Percentiles rank a stretch among this genome's conserved stretches.
Evolutionary conservation across 2,888 invertebrate species (phyloP).

Genomic region (Labia minor): DNA sequence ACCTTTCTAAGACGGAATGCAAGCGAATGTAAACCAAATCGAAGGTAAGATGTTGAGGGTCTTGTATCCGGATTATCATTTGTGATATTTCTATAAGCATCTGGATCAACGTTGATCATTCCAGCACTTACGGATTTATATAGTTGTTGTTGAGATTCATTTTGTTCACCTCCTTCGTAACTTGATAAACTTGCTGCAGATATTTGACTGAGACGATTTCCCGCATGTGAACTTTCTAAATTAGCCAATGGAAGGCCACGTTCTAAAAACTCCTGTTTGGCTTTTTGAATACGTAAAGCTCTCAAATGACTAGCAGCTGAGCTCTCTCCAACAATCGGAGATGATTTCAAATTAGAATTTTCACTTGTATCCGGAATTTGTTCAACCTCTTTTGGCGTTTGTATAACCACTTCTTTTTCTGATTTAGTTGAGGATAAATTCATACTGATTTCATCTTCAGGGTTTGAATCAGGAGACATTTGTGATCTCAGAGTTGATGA

Average conservation of each 20-base stretch:
- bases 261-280: slow-evolving; percentile 60
- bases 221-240: slow-evolving; percentile 25
- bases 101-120: slow-evolving; percentile 59
- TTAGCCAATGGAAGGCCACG: slow-evolving; percentile 32
- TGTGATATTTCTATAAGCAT: slow-evolving; percentile 47
- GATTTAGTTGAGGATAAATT: not conserved
- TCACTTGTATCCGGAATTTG: not conserved
- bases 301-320: slow-evolving; percentile 30
- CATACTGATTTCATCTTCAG: not conserved
- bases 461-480: slow-evolving; percentile 34
- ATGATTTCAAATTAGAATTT: not conserved
- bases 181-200: slow-evolving; percentile 53
- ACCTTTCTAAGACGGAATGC: not conserved
- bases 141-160: slow-evolving; percentile 31
- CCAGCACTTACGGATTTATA: slow-evolving; percentile 65
- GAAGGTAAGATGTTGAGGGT: not conserved
- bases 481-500: slow-evolving; percentile 33
- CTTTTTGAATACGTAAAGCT: slow-evolving; percentile 52
- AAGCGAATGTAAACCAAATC: not conserved
- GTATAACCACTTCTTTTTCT: slow-evolving; percentile 14
- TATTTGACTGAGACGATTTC: slow-evolving; percentile 32
- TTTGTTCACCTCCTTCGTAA: slow-evolving; percentile 25
- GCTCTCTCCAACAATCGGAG: slow-evolving; percentile 8
- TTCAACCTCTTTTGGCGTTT: not conserved
- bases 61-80: not conserved